Percentiles rank a stretch among this genome's conserved stretches.
These are phyloP conservation scores for Sitta carolinensis DNA, from an alignment of 2,797 vertebrate species.

Conservation along the genomic window DNA sequence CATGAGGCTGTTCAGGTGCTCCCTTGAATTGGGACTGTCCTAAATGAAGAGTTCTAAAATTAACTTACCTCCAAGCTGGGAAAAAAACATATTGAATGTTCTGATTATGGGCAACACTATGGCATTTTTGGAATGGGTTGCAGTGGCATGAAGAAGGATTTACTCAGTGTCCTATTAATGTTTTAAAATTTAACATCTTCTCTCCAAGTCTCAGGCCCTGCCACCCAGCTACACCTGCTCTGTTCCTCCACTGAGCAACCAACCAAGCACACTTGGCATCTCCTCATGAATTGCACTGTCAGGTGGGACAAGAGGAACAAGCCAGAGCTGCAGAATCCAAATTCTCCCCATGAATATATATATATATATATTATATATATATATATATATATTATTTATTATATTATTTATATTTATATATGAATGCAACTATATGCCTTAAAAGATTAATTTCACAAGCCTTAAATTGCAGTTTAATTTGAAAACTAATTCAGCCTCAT, in stretches of 20 bases:
- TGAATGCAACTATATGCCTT: constrained; percentile 78
- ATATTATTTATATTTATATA: constrained; percentile 70
- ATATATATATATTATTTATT: too few species aligned
- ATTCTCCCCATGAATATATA: constrained; percentile 76
- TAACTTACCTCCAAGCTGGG: background rate
- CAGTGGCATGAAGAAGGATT: background rate
- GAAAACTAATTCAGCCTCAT: constrained; percentile 96
- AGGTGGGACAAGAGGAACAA: constrained; percentile 3
- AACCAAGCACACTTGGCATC: constrained; percentile 53
- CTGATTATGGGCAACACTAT: background rate
- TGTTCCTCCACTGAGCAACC: background rate
- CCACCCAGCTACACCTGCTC: background rate
- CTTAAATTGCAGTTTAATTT: constrained; percentile 97
- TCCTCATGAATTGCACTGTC: constrained; percentile 72
- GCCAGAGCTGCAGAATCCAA: background rate
- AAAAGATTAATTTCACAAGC: constrained; percentile 92
- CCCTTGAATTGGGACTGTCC: background rate
- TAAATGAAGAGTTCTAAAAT: background rate
- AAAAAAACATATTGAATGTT: background rate
- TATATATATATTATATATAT: too few species aligned
- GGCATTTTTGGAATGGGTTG: accelerated
- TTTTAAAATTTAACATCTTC: background rate
- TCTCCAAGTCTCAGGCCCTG: background rate
- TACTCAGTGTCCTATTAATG: background rate
- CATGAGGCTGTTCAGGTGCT: background rate